Evolutionary conservation across 2,888 invertebrate species (phyloP).

Genomic region (Drosophila parthenogenetica): DNA sequence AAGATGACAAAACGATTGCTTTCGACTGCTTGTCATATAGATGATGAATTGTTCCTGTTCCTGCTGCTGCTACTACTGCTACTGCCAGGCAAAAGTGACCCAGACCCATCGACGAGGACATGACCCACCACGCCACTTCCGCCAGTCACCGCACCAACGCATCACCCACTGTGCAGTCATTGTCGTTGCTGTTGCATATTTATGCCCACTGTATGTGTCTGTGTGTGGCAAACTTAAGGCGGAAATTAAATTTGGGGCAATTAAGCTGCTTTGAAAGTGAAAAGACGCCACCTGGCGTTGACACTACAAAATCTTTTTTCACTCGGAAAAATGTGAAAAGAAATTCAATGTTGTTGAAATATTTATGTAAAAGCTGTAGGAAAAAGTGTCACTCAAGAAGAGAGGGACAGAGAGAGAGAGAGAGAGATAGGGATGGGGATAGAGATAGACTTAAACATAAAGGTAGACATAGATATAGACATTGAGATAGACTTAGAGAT

Average conservation of each 20-base stretch:
- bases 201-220: slow-evolving; percentile 48
- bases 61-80: slow-evolving; percentile 37
- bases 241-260: slow-evolving; percentile 76
- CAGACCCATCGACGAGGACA: slow-evolving; percentile 14
- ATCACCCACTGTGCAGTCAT: slow-evolving; percentile 29
- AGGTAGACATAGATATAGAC: no score
- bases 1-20: slow-evolving; percentile 85
- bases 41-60: slow-evolving; percentile 80
- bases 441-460: no score
- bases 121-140: slow-evolving; percentile 5
- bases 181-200: slow-evolving; percentile 70
- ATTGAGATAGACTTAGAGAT: no score
- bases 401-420: no score
- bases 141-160: slow-evolving; percentile 5
- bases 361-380: no score
- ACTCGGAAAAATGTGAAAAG: not conserved
- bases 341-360: not conserved
- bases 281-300: slow-evolving; percentile 35
- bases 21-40: slow-evolving; percentile 83
- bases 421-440: no score
- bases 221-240: slow-evolving; percentile 64
- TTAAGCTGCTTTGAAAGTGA: slow-evolving; percentile 58
- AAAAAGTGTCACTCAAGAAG: no score
- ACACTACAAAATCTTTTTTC: slow-evolving; percentile 4
- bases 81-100: slow-evolving; percentile 27